These are phyloP conservation scores for Avahi laniger DNA, from an alignment of 2,797 vertebrate genomes.

Conservation along the genomic window DNA sequence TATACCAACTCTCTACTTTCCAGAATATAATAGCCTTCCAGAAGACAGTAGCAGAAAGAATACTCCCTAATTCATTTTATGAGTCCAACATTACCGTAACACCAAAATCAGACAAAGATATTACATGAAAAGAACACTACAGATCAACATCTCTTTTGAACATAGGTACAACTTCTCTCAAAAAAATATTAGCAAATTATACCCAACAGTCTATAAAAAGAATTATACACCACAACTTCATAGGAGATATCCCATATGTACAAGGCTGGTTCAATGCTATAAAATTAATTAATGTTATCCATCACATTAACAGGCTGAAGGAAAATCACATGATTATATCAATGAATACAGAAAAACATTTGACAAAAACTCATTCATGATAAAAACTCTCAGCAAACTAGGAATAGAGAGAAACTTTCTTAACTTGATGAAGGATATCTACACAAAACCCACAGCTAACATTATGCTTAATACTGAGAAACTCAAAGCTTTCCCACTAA, in stretches of 20 bases:
- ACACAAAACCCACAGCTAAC: neutral
- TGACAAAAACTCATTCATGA: neutral
- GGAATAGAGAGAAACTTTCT: neutral
- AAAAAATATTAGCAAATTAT: neutral
- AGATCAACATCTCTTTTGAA: neutral
- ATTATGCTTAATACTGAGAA: neutral
- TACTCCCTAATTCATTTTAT: neutral
- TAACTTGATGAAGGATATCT: constrained; percentile 10
- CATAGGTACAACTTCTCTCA: neutral
- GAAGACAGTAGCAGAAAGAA: neutral
- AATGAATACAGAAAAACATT: constrained; percentile 29
- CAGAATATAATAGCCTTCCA: neutral
- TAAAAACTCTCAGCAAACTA: constrained; percentile 12
- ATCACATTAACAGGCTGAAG: neutral
- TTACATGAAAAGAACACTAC: neutral
- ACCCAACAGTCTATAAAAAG: neutral
- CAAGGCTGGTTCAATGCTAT: neutral
- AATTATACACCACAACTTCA: neutral
- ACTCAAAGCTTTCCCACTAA: neutral
- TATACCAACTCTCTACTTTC: neutral
- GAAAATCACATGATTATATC: neutral
- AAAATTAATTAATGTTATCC: constrained; percentile 3
- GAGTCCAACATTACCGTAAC: neutral
- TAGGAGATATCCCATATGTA: neutral
- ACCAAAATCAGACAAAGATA: neutral